Base-by-base conservation (phyloP, 2,888 invertebrate species). In the Oscheius sp. region DNA sequence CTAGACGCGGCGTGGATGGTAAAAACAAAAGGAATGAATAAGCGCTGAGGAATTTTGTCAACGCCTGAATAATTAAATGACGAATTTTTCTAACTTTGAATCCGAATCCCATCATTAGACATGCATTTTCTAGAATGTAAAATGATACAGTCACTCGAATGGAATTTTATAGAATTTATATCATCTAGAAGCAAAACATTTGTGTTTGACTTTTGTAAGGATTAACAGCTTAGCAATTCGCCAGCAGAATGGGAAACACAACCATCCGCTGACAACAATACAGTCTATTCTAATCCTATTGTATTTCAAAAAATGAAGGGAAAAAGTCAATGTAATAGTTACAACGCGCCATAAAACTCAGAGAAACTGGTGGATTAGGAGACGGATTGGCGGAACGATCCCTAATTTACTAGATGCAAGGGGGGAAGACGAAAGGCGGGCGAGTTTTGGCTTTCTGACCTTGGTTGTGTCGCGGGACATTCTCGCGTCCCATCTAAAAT, bases 341-440 rank as follows among this genome's bases (percentile, higher is more conserved):
- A 42, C 17, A 42, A 42, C 42, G 17, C n/a, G 42, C 42, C 17
- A 42, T 17, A n/a, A 15, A 6, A 34, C 8, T 17, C 42, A 17
- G 42, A 42, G 15, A 15, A 42, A 12, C 37, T 10, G 37, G 8
- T 6, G 12, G 42, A 42, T 17, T 17, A 42, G 42, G 42, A n/a
- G 29, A 52, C 23, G 55, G 57, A 61, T 45, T 61, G 45, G 45
- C 31, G 29, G 23, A 15, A 46, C 61, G 61, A 61, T 61, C 42
- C 61, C 42, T 61, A 42, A 61, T 61, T 61, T 61, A 61, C 61
- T 61, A 61, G 61, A 61, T 61, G 45, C 31, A 45, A 29, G 45
- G 57, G 29, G 6, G 27, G 23, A 48, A 23, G 52, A 27, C 27
- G 29, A 17, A 42, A 17, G 17, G 42, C 25, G 52, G 52, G 52